Evolutionary conservation across 2,113 vertebrate genomes (phyloP).

Genomic region (Corydoras maculifer): DNA sequence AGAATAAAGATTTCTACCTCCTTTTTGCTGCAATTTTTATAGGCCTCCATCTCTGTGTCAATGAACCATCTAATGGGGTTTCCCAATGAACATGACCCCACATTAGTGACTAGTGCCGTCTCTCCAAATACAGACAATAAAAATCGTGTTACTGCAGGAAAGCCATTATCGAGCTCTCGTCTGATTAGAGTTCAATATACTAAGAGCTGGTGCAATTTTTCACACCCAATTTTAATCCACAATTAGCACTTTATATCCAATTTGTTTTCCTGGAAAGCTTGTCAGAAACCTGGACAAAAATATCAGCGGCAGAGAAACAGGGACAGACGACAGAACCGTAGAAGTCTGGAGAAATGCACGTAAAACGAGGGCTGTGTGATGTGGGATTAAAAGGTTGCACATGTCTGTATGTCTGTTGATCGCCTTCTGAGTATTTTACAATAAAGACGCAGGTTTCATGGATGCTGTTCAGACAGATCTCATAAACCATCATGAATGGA

Average conservation of each 20-base stretch:
- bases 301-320: too few relatives aligned
- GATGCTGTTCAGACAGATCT: too few relatives aligned
- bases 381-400: too few relatives aligned
- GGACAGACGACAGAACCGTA: too few relatives aligned
- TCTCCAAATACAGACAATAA: slow-evolving; percentile 28
- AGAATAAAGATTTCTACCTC: slow-evolving; percentile 25
- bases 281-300: not conserved
- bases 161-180: slow-evolving; percentile 19
- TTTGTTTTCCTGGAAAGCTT: not conserved
- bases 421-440: too few relatives aligned
- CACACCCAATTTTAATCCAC: slow-evolving; percentile 11
- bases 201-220: slow-evolving; percentile 18
- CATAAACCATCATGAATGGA: too few relatives aligned
- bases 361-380: too few relatives aligned
- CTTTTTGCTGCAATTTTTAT: slow-evolving; percentile 1
- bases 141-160: slow-evolving; percentile 23
- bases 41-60: slow-evolving; percentile 1
- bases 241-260: not conserved
- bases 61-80: slow-evolving; percentile 24
- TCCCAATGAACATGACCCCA: slow-evolving; percentile 19
- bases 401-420: too few relatives aligned
- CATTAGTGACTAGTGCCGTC: slow-evolving; percentile 18
- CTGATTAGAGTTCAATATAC: slow-evolving; percentile 11
- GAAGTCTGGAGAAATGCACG: too few relatives aligned
- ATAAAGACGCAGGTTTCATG: too few relatives aligned